Conservation (phyloP, 2,888 invertebrate species). For the Trissonchulus sp. region DNA sequence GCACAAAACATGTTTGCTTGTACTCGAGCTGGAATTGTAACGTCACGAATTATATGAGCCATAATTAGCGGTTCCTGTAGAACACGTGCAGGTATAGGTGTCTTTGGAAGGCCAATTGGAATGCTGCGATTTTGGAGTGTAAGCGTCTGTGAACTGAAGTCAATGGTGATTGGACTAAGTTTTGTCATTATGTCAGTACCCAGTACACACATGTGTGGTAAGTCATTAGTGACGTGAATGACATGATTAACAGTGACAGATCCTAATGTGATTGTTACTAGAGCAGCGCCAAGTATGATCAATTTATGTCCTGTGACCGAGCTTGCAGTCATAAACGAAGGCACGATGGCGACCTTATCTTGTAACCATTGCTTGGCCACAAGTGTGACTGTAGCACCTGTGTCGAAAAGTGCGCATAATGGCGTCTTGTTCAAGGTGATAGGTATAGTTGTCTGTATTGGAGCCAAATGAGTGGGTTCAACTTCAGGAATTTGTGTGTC, state of each 20-base stretch:
- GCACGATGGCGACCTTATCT: too few species aligned
- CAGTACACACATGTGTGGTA: not conserved
- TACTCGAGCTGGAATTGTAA: too few species aligned
- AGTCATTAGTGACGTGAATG: constrained; percentile 5
- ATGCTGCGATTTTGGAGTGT: not conserved
- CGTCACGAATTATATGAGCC: too few species aligned
- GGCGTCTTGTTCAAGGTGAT: not conserved
- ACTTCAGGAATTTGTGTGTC: too few species aligned
- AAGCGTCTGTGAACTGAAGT: not conserved
- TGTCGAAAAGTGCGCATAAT: constrained; percentile 15
- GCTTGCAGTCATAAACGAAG: too few species aligned
- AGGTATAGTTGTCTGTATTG: not conserved
- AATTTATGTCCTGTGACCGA: not conserved
- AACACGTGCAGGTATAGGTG: too few species aligned
- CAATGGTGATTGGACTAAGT: not conserved
- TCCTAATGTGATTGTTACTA: not conserved
- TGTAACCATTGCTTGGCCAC: too few species aligned
- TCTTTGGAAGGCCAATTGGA: too few species aligned
- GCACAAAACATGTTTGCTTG: too few species aligned
- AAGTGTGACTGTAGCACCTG: constrained; percentile 1
- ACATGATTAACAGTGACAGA: not conserved
- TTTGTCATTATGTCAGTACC: not conserved
- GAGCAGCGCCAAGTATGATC: not conserved
- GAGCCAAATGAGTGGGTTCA: too few species aligned
- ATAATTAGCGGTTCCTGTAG: too few species aligned